A percentile compares a stretch with the other conserved stretches of the same genome.
phyloP scores from a whole-genome alignment of 2,113 vertebrate species.

The Tupaia chinensis region DNA sequence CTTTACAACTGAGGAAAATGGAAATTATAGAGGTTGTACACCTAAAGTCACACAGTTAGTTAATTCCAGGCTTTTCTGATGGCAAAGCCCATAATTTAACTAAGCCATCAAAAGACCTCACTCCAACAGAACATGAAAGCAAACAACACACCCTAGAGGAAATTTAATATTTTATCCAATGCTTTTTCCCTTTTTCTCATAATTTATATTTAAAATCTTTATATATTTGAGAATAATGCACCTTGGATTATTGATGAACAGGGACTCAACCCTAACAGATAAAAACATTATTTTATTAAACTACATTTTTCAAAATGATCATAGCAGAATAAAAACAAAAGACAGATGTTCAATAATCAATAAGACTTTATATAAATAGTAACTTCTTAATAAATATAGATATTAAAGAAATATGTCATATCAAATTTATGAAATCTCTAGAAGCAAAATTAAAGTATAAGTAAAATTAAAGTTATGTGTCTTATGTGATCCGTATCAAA shows the following conservation, averaged over 20 bases:
- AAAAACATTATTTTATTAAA: slow-evolving; percentile 34
- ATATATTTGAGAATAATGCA: slow-evolving; percentile 57
- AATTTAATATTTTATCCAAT: slow-evolving; percentile 59
- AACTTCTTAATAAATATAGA: neutral
- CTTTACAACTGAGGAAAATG: slow-evolving; percentile 67
- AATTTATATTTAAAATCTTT: slow-evolving; percentile 64
- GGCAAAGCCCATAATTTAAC: slow-evolving; percentile 61
- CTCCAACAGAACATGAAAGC: slow-evolving; percentile 55
- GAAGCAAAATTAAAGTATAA: slow-evolving; percentile 44
- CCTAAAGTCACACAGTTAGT: slow-evolving; percentile 66
- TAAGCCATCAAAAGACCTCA: slow-evolving; percentile 57
- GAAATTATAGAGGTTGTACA: slow-evolving; percentile 61
- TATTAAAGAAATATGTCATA: neutral
- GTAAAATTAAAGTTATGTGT: slow-evolving; percentile 36
- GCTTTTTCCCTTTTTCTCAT: slow-evolving; percentile 16
- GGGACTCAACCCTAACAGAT: slow-evolving; percentile 7
- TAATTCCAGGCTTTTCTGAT: slow-evolving; percentile 63
- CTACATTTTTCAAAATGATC: slow-evolving; percentile 15
- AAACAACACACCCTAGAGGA: slow-evolving; percentile 48
- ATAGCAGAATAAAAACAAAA: slow-evolving; percentile 22
- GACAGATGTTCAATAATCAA: neutral
- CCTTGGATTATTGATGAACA: slow-evolving; percentile 45
- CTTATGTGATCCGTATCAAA: slow-evolving; percentile 49
- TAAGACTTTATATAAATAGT: neutral
- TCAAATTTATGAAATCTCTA: slow-evolving; percentile 32